Evolutionary conservation across 2,797 vertebrate species (phyloP), one percentile per base, ranked within the genome.

Genomic region (Gorsachius magnificus): DNA sequence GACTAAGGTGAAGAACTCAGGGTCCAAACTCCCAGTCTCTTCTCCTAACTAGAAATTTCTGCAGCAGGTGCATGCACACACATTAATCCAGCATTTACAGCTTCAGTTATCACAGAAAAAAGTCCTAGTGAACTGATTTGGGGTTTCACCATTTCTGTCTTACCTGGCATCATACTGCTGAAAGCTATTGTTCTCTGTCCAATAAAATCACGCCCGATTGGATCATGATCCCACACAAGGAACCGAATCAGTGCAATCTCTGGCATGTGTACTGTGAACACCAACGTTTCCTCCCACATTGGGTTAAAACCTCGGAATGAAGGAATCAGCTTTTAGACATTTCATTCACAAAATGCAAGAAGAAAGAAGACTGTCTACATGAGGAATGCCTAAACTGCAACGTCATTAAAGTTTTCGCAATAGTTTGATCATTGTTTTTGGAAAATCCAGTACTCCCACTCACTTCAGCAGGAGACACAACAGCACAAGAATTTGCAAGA

Each of bases 141-240:
- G 35, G 50, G 24, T 8, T 28, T 21, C 46, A 36, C 11, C 25
- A 1, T 19, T 45, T 26, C 17, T 35, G 35, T 51, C 90, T 84
- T 92, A 99, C 99, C 99, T 98, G 99, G 98, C 98, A 99, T 98
- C 99, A 99, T 99, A 91, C 99, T 99, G 97, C 98, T 99, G 97
- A 99, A 99, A 51, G 99, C 98, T 24, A 99, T 98, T 0, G 99
- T 99, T 71, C 99, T 99, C 97, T 99, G 99, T 7, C 99, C 99
- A 8, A 99, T 99, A 94, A 99, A 99, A 97, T 99, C 99, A 18
- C 99, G 98, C 13, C 99, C 99, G 5, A 99, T 99, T 43, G 99
- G 99, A 96, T 99, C 99, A 2, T 99, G 99, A 84, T 99, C 99
- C 99, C 99, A 99, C 92, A 99, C 99, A 0, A 99, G 98, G 97